phyloP scores from a whole-genome alignment of 1,140 invertebrate species.

The Panulirus ornatus region DNA sequence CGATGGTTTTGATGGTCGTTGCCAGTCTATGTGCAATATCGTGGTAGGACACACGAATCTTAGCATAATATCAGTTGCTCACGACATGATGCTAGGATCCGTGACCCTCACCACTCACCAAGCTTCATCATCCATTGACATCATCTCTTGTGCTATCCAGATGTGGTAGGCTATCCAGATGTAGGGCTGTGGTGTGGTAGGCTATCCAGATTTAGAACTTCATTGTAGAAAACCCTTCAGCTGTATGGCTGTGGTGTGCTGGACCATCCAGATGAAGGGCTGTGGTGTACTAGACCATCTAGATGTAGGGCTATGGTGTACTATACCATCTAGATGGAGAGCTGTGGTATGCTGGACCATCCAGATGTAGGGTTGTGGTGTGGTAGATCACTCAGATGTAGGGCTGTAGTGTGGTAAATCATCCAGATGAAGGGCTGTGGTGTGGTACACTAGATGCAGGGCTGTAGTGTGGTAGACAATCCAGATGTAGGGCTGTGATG shows the following conservation, averaged over 20 bases:
- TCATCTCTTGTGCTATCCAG: neutral
- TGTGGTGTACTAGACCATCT: neutral
- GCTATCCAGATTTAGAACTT: too few species aligned
- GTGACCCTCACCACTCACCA: constrained; percentile 30
- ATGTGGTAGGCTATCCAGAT: too few species aligned
- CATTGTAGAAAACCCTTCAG: too few species aligned
- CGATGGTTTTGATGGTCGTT: too few species aligned
- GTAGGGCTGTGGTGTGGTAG: neutral
- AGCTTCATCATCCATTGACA: neutral
- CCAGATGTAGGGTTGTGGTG: neutral
- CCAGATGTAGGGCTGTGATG: too few species aligned
- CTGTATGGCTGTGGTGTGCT: too few species aligned
- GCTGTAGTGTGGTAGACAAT: neutral
- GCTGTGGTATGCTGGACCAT: too few species aligned
- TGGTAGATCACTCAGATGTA: neutral
- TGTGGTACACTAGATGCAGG: neutral
- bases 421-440: neutral
- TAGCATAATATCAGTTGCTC: constrained; percentile 60
- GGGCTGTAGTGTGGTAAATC: neutral
- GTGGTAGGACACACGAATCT: constrained; percentile 49
- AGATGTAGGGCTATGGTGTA: too few species aligned
- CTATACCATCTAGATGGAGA: too few species aligned
- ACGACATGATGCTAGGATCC: constrained; percentile 61
- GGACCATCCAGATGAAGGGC: too few species aligned
- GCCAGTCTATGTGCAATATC: too few species aligned